Base-by-base conservation (phyloP, 1,140 invertebrate species). In the Dreissena polymorpha region DNA sequence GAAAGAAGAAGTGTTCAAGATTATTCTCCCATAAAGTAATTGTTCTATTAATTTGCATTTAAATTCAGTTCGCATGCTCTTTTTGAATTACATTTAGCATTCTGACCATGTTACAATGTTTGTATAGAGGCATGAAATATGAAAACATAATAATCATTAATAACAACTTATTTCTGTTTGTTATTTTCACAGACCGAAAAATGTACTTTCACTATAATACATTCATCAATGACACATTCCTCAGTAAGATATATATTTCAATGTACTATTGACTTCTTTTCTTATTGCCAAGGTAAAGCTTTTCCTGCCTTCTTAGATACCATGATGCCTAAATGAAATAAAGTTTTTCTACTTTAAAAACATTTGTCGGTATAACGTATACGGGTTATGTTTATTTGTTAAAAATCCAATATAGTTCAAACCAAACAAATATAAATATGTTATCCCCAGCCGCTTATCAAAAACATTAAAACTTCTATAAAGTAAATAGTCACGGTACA, bases 191-290 rank as follows among this genome's bases (percentile, higher is more conserved):
- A 82, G 79, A 73, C 39, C 64, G 79, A 72, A 82, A 72, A 27
- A 29, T 82, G 18, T 68, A 25, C 69, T 82, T 73, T 82, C 65
- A 72, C 60, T 82, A 82, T 82, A 82, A 82, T 82, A 64, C 72
- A 55, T 82, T 72, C 79, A 16, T 72, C 70, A 82, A 82, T 72
- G 69, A 72, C 23, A 71, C 50, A 18, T 72, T 82, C 29, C 21
- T 82, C 5, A 82, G 79, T 82, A 82, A 82, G 79, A 82, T 12
- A 70, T 60, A 69, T 21, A 53, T 78, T 78, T 57, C 76, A 55
- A 50, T 67, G 65, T 64, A 39, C 25, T 76, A 10, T 70, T 13
- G 14, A 70, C 14, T 25, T 29, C 29, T 70, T 16, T 29, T 49
- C n/a, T 70, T 70, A 18, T 16, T 70, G 68, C 51, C 1, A 18